A percentile compares a stretch with the other conserved stretches of the same genome.
phyloP scores from a whole-genome alignment of 2,113 vertebrate genomes.

The Dascyllus trimaculatus region DNA sequence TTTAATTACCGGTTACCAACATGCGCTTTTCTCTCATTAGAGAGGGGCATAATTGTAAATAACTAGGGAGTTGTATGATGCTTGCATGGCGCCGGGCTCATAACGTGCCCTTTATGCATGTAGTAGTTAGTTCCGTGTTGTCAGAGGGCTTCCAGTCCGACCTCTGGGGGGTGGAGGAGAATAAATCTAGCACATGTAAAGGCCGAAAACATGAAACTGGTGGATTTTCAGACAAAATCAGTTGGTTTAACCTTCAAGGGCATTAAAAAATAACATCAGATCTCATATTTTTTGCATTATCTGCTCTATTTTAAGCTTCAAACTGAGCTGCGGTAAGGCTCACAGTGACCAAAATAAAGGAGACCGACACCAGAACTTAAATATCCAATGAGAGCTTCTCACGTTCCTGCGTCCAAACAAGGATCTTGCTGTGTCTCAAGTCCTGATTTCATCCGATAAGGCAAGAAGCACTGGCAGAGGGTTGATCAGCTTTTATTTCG shows the following conservation, averaged over 20 bases:
- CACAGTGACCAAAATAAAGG: no score
- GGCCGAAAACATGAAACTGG: no score
- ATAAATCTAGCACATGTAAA: not conserved
- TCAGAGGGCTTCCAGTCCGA: not conserved
- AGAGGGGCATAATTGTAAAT: slow-evolving; percentile 44
- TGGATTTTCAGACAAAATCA: no score
- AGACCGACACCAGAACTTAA: no score
- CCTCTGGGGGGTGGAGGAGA: not conserved
- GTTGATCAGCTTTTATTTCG: not conserved
- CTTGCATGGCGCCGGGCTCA: not conserved
- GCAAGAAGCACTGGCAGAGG: not conserved
- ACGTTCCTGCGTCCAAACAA: not conserved
- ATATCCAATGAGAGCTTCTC: not conserved
- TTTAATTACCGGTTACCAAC: slow-evolving; percentile 53
- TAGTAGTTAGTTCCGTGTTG: not conserved
- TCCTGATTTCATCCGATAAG: slow-evolving; percentile 27
- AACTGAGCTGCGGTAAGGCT: no score
- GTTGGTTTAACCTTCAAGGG: no score
- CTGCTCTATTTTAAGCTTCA: no score
- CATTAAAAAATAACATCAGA: no score
- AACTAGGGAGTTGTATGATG: slow-evolving; percentile 16
- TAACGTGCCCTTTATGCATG: slow-evolving; percentile 16
- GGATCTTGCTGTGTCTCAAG: slow-evolving; percentile 5
- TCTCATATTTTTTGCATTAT: no score
- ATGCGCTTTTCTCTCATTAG: slow-evolving; percentile 41